These are phyloP conservation scores for Pampus argenteus DNA, from an alignment of 2,797 vertebrate genomes.

Conservation along the genomic window DNA sequence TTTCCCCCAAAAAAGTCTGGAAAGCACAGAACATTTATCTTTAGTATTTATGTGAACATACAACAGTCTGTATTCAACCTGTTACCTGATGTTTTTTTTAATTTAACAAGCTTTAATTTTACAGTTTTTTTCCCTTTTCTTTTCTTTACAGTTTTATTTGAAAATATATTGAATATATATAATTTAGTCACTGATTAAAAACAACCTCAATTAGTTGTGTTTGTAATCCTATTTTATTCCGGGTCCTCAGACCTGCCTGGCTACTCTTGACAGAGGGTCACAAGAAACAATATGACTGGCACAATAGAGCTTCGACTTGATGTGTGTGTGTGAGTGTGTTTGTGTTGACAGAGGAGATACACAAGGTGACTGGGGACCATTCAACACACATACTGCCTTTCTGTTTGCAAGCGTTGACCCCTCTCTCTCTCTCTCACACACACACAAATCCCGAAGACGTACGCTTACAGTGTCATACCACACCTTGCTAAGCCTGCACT, in stretches of 20 bases:
- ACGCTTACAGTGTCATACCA: conserved; percentile 42
- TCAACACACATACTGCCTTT: conserved; percentile 54
- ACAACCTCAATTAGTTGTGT: conserved; percentile 3
- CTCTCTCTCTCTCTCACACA: conserved; percentile 33
- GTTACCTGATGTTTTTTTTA: not conserved
- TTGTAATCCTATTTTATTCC: not conserved
- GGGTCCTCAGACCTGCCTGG: conserved; percentile 30
- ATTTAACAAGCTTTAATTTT: not conserved
- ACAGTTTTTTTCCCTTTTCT: not conserved
- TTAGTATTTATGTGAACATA: not conserved
- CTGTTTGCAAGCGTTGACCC: conserved; percentile 65
- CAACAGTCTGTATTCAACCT: not conserved
- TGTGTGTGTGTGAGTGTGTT: conserved; percentile 33
- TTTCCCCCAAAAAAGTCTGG: not conserved
- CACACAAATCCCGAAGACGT: conserved; percentile 41
- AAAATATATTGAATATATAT: not conserved
- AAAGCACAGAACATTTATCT: conserved; percentile 5
- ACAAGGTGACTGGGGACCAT: conserved; percentile 57
- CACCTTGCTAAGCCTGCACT: conserved; percentile 60
- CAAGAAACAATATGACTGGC: conserved; percentile 67
- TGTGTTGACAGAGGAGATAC: conserved; percentile 60
- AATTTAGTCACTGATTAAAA: not conserved
- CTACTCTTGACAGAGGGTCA: conserved; percentile 69
- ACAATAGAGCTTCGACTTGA: conserved; percentile 55
- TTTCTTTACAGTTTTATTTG: not conserved